Base-by-base conservation (phyloP, 2,797 vertebrate genomes). In the Austrolebias charrua region DNA sequence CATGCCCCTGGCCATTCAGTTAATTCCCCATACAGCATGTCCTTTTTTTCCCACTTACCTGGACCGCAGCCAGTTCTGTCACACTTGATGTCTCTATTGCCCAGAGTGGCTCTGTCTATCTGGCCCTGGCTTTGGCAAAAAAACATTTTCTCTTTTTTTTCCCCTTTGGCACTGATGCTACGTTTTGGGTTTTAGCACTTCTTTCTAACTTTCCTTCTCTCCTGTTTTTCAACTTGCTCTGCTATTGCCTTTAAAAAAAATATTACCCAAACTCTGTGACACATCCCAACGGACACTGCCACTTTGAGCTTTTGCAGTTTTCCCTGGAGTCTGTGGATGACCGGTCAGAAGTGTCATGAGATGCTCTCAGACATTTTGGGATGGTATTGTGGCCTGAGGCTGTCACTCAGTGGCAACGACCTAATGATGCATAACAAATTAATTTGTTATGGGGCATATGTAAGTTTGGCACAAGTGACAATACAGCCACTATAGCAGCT, bases 61-160 rank as follows among this genome's bases (percentile, higher is more conserved):
- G 87, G 76, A 87, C 52, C 40, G 16, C 2, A 52, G 88, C 86
- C 88, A 88, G 80, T 28, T 40, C 80, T 86, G 86, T 89, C 88
- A 86, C 61, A 71, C 48, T 43, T 75, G 86, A 91, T 87, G 86
- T 87, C 88, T 90, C 78, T 73, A 86, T 87, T 53, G 80, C 79
- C 75, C 68, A 68, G 63, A 82, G 81, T 81, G 73, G 48, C 60
- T 77, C 64, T 62, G 70, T 78, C 80, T 71, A 53, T 80, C 78
- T 68, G 53, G 55, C 71, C 73, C 31, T 56, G 63, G 64, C 76
- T 44, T 69, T 66, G 72, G 63, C 11, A 18, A 68, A 18, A 68
- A 49, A 67, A 66, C 8, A 75, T 66, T 76, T 61, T 68, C 35
- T 76, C 56, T 57, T 14, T 62, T n/a, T 68, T 43, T 55, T 55